Evolutionary conservation across 1,140 invertebrate genomes (phyloP), one percentile per base, ranked within the genome.

Genomic region (Drosophila bipectinata): DNA sequence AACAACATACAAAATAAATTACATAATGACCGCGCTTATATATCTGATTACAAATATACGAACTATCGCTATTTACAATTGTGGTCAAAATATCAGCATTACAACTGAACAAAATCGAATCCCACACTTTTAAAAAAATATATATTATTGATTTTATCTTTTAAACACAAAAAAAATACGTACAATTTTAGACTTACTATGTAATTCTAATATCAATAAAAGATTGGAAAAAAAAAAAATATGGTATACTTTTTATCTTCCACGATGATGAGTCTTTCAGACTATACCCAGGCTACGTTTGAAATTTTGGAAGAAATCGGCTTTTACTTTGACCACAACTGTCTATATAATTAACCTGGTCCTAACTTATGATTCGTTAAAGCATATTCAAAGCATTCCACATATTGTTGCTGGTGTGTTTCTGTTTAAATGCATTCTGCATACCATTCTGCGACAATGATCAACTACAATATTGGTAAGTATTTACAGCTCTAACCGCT

Each of bases 311-410:
- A 12, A 24, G 4, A n/a, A n/a, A 32, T 7, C 8, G 3, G 10
- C 45, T 41, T 24, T 5, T 63, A 51, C 47, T 66, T 28, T 26
- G 63, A 67, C 45, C 63, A 67, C 45, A 49, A 67, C 58, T 39
- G 62, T 47, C 74, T 76, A 62, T 63, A 66, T 76, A 21, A 21
- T 77, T 58, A 49, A 61, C 34, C 57, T 53, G 61, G 34, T 55
- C 54, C 55, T 77, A 52, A 48, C 56, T 68, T 63, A 48, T 53
- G 45, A 56, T 48, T 32, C 63, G 72, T 90, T 87, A 82, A 90
- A 90, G 79, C 87, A 90, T 90, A 87, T 82, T 90, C 81, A 90
- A 90, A 90, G 85, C 85, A 90, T 90, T 74, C 67, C 39, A 85
- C 79, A 77, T 59, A 72, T 77, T 72, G 51, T 66, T 59, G 56